Conservation (phyloP, 2,113 vertebrate species). For the Beaufortia kweichowensis region DNA sequence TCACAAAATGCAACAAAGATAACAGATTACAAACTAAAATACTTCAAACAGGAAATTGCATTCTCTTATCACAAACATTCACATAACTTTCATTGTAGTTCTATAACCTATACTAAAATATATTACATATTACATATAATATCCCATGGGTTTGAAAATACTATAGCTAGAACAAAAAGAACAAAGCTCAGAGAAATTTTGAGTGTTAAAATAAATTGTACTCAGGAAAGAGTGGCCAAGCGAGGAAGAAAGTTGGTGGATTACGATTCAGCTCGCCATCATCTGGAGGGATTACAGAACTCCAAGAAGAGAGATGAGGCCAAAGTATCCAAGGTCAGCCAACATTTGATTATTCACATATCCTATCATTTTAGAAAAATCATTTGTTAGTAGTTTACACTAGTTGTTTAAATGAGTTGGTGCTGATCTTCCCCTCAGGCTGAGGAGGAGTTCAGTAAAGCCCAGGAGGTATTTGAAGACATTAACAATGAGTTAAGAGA, state of each 20-base stretch:
- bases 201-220: not conserved
- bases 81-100: not conserved
- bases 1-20: not conserved
- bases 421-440: constrained; percentile 71
- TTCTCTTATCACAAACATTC: too few species aligned
- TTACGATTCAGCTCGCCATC: constrained; percentile 91
- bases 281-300: constrained; percentile 87
- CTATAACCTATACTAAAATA: not conserved
- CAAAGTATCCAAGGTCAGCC: constrained; percentile 82
- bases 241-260: constrained; percentile 92
- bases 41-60: too few species aligned
- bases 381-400: not conserved
- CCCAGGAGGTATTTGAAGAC: constrained; percentile 91
- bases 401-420: not conserved
- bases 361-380: not conserved
- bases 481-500: constrained; percentile 89
- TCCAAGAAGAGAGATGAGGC: constrained; percentile 92
- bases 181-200: too few species aligned
- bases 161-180: too few species aligned
- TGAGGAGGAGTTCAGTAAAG: constrained; percentile 90
- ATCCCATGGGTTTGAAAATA: too few species aligned
- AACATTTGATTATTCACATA: not conserved
- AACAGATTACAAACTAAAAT: not conserved
- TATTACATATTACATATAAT: too few species aligned
- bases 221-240: constrained; percentile 88